phyloP scores from a whole-genome alignment of 2,797 vertebrate species.

The Artibeus lituratus region DNA sequence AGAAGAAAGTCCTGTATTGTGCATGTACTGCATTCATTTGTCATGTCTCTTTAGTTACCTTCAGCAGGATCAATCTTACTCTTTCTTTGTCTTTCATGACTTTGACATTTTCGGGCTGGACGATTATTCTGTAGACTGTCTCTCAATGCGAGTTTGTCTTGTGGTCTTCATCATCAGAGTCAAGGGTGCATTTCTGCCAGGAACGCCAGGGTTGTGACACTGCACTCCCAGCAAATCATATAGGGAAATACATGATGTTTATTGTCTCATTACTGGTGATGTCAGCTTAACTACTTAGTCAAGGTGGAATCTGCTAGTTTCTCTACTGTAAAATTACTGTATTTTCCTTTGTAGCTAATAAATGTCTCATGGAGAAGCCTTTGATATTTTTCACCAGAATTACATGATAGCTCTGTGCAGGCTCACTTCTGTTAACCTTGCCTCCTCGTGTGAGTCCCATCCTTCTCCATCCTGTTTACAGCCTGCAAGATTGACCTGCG shows the following conservation, averaged over 20 bases:
- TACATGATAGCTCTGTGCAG: not conserved
- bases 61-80: not conserved
- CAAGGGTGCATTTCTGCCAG: not conserved
- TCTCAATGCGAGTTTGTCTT: not conserved
- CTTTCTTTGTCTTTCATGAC: not conserved
- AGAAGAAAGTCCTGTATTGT: not conserved
- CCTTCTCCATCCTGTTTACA: not conserved
- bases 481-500: not conserved
- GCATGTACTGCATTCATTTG: not conserved
- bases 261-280: not conserved
- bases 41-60: not conserved
- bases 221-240: not conserved
- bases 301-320: not conserved
- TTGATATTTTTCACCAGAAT: not conserved
- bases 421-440: not conserved
- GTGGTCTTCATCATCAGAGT: not conserved
- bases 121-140: not conserved
- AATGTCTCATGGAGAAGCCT: not conserved
- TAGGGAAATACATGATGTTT: not conserved
- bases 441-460: rapidly evolving
- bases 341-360: not conserved
- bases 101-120: not conserved
- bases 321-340: not conserved
- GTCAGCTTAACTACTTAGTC: not conserved
- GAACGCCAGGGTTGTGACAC: not conserved